Evolutionary conservation across 2,888 invertebrate genomes (phyloP).

Genomic region (Hypena proboscidalis): DNA sequence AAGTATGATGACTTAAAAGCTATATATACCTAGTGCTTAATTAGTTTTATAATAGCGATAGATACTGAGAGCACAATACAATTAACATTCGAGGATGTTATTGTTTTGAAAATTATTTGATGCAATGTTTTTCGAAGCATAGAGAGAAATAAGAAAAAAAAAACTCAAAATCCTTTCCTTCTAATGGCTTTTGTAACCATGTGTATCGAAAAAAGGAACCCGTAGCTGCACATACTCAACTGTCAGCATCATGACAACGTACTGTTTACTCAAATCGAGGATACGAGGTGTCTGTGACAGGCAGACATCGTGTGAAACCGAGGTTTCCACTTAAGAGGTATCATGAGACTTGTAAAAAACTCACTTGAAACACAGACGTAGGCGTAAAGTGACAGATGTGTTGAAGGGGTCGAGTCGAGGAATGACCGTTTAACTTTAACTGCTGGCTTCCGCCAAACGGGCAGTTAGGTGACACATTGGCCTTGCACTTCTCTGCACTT

Average conservation of each 20-base stretch:
- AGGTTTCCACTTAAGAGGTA: slow-evolving; percentile 69
- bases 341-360: slow-evolving; percentile 60
- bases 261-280: slow-evolving; percentile 60
- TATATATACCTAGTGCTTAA: too few species aligned
- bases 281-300: slow-evolving; percentile 59
- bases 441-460: slow-evolving; percentile 75
- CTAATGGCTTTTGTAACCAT: not conserved
- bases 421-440: slow-evolving; percentile 80
- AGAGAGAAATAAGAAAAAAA: too few species aligned
- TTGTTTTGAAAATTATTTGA: too few species aligned
- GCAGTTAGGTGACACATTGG: slow-evolving; percentile 55
- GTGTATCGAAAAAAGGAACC: not conserved
- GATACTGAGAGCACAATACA: too few species aligned
- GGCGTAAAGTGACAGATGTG: slow-evolving; percentile 69
- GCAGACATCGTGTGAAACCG: slow-evolving; percentile 64
- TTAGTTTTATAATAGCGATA: too few species aligned
- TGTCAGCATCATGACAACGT: slow-evolving; percentile 48
- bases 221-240: slow-evolving; percentile 7
- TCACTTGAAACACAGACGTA: slow-evolving; percentile 65
- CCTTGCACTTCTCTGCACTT: slow-evolving; percentile 39
- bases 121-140: too few species aligned
- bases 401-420: slow-evolving; percentile 68
- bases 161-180: not conserved
- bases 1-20: too few species aligned
- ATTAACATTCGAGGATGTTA: too few species aligned